Conservation (phyloP, 2,113 vertebrate genomes). For the Collichthys lucidus region DNA sequence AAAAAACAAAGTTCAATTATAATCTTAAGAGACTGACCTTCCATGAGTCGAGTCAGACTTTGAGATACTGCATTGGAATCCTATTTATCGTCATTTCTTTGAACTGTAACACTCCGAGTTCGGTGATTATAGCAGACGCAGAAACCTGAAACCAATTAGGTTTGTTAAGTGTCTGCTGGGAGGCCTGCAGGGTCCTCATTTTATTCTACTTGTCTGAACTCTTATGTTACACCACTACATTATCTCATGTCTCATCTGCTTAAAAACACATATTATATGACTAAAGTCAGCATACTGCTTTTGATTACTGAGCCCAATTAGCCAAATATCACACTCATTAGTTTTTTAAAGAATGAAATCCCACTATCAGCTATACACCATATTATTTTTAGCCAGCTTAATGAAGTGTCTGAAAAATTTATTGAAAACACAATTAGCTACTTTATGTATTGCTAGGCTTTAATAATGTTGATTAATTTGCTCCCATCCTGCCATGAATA, state of each 20-base stretch:
- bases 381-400: constrained; percentile 51
- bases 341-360: constrained; percentile 26
- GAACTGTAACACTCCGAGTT: background rate
- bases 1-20: background rate
- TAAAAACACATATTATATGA: constrained; percentile 5
- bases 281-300: background rate
- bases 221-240: constrained; percentile 10
- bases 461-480: constrained; percentile 52
- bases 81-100: background rate
- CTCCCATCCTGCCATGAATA: constrained; percentile 21
- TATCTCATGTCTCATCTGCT: constrained; percentile 14
- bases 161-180: background rate
- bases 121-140: background rate
- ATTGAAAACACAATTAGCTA: constrained; percentile 42
- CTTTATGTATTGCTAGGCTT: constrained; percentile 27
- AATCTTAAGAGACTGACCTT: background rate
- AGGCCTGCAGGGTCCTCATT: background rate
- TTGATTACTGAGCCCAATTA: constrained; percentile 39
- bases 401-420: constrained; percentile 47
- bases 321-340: constrained; percentile 29
- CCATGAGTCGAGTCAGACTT: background rate
- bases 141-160: background rate
- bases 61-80: background rate
- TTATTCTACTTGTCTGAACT: background rate
- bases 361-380: background rate